Evolutionary conservation across 2,888 invertebrate species (phyloP).

Genomic region (Phymatocera aterrima): DNA sequence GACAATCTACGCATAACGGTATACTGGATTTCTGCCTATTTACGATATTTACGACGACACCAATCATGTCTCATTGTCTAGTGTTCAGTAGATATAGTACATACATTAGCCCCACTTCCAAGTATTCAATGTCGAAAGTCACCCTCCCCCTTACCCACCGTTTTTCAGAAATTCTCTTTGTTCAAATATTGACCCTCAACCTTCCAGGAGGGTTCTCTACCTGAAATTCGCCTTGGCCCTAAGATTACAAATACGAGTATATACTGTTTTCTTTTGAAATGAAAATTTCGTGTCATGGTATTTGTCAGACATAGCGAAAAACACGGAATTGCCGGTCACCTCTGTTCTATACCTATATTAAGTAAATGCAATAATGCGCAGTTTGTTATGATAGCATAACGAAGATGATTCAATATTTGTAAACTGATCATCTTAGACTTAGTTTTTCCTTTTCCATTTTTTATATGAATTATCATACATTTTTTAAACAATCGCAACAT

Average conservation of each 20-base stretch:
- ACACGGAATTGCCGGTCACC: not conserved
- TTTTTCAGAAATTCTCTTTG: not conserved
- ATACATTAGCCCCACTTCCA: not conserved
- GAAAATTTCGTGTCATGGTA: not conserved
- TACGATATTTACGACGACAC: not conserved
- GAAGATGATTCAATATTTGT: not conserved
- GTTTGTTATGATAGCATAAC: not conserved
- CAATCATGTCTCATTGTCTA: not conserved
- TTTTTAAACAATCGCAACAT: conserved; percentile 31
- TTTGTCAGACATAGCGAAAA: too few species aligned
- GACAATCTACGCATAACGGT: not conserved
- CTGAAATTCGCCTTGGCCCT: not conserved
- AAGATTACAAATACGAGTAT: not conserved
- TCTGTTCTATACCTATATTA: not conserved
- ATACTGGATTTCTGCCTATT: not conserved
- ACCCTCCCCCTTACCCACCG: not conserved
- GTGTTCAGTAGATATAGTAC: not conserved
- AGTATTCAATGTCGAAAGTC: not conserved
- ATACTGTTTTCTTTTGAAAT: not conserved
- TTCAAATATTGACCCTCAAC: not conserved
- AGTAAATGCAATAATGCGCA: not conserved
- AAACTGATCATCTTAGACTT: not conserved
- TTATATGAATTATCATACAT: not conserved
- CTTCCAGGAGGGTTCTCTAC: not conserved
- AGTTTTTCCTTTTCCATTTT: not conserved